These are phyloP conservation scores for Adrianichthys oophorus DNA, from an alignment of 2,797 vertebrate genomes.

Conservation along the genomic window DNA sequence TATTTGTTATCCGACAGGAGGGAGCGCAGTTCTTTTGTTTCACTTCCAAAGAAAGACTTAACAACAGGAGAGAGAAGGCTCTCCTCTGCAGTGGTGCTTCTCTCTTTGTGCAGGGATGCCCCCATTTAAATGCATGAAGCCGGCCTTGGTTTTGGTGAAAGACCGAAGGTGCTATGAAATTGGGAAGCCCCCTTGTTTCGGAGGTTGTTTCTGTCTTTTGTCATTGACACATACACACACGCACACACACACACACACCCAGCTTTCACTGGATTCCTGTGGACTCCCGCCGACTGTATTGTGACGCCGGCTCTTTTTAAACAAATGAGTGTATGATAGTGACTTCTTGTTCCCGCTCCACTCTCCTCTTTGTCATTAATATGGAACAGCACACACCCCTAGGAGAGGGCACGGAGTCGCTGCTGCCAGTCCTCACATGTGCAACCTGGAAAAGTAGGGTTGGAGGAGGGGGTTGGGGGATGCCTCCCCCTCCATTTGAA, in stretches of 20 bases:
- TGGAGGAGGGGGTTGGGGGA: constrained; percentile 11
- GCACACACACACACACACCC: constrained; percentile 18
- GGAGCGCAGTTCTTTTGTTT: constrained; percentile 69
- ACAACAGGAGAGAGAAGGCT: constrained; percentile 69
- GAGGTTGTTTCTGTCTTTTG: constrained; percentile 75
- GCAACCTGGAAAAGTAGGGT: constrained; percentile 44
- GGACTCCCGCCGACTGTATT: constrained; percentile 75
- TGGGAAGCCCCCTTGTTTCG: constrained; percentile 64
- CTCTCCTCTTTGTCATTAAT: constrained; percentile 76
- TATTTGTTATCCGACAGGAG: constrained; percentile 68
- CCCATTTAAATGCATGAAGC: constrained; percentile 79
- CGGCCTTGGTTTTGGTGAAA: constrained; percentile 69
- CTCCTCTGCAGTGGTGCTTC: constrained; percentile 56
- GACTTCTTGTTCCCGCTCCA: constrained; percentile 72
- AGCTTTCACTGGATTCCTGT: constrained; percentile 66
- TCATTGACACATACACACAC: constrained; percentile 59
- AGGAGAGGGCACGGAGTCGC: constrained; percentile 56
- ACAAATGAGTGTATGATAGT: constrained; percentile 76
- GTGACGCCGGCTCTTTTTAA: constrained; percentile 70
- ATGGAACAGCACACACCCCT: constrained; percentile 74
- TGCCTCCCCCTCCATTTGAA: constrained; percentile 63
- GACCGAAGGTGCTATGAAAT: constrained; percentile 61
- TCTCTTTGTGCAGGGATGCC: constrained; percentile 68
- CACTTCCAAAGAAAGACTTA: constrained; percentile 65
- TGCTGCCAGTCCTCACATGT: constrained; percentile 66